Percentiles rank a stretch among this genome's conserved stretches.
phyloP scores from a whole-genome alignment of 23 tunicate genomes.

The Oikopleura dioica region DNA sequence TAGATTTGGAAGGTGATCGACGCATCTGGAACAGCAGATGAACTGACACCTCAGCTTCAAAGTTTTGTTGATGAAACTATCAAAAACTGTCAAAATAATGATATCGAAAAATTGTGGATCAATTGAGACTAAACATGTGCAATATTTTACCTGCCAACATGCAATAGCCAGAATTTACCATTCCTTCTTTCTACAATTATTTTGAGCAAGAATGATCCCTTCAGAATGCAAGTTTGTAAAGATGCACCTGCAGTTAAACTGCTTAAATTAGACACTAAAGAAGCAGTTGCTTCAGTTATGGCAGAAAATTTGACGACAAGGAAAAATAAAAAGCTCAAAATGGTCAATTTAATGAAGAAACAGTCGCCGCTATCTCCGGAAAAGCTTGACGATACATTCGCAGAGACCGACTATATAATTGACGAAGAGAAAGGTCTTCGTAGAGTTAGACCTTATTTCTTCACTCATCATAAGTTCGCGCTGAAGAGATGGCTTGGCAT shows the following conservation, averaged over 20 bases:
- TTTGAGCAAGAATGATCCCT: not conserved
- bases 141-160: no score
- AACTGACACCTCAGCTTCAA: slow-evolving; percentile 17
- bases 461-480: no score
- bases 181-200: not conserved
- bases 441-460: slow-evolving; percentile 15
- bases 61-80: slow-evolving; percentile 13
- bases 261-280: not conserved
- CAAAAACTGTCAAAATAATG: not conserved
- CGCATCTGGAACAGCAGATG: slow-evolving; percentile 22
- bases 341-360: no score
- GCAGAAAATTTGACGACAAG: not conserved
- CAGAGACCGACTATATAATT: slow-evolving; percentile 12
- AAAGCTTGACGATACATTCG: no score
- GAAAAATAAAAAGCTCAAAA: no score
- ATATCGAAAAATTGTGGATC: slow-evolving; percentile 36
- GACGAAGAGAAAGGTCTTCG: slow-evolving; percentile 17
- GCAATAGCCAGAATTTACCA: not conserved
- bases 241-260: not conserved
- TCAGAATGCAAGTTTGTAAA: slow-evolving; percentile 9
- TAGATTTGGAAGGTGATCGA: slow-evolving; percentile 22
- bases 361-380: no score
- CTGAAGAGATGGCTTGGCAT: not conserved
- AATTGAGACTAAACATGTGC: no score
- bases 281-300: not conserved